phyloP scores from a whole-genome alignment of 2,797 vertebrate species.

The Enteromius radiatus region DNA sequence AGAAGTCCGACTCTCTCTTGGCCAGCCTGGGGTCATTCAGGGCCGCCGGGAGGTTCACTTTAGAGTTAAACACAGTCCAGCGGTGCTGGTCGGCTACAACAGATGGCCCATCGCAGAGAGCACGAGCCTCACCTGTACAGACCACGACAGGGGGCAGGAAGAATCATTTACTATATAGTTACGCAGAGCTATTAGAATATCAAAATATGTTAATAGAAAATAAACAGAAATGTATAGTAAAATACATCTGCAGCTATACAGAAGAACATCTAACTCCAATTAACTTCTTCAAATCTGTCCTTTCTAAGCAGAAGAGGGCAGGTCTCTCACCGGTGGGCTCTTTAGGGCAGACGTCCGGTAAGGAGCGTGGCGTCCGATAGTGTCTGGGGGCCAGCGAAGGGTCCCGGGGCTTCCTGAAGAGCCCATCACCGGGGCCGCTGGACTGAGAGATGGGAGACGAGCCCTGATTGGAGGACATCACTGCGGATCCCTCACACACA shows the following conservation, averaged over 20 bases:
- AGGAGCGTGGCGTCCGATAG: slow-evolving; percentile 80
- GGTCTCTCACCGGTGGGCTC: slow-evolving; percentile 86
- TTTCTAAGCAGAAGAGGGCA: neutral
- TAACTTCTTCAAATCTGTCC: neutral
- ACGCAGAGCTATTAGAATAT: too few species aligned
- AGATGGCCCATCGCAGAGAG: slow-evolving; percentile 87
- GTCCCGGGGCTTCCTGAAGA: slow-evolving; percentile 87
- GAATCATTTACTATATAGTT: too few species aligned
- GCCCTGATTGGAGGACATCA: slow-evolving; percentile 94
- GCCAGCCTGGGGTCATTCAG: slow-evolving; percentile 96
- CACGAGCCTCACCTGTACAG: slow-evolving; percentile 79
- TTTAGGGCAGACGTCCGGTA: slow-evolving; percentile 96
- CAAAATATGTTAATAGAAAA: too few species aligned
- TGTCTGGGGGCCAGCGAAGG: slow-evolving; percentile 66
- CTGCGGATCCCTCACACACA: slow-evolving; percentile 79
- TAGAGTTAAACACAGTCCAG: slow-evolving; percentile 98
- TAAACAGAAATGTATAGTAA: too few species aligned
- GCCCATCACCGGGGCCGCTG: slow-evolving; percentile 80
- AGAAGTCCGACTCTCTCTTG: slow-evolving; percentile 98
- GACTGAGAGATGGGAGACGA: slow-evolving; percentile 88
- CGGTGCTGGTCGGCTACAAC: slow-evolving; percentile 92
- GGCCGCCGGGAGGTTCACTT: slow-evolving; percentile 97
- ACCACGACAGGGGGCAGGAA: neutral
- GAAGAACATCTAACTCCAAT: neutral
- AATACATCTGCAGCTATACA: too few species aligned